Evolutionary conservation across 1,140 invertebrate genomes (phyloP).

Genomic region (Homarus americanus): DNA sequence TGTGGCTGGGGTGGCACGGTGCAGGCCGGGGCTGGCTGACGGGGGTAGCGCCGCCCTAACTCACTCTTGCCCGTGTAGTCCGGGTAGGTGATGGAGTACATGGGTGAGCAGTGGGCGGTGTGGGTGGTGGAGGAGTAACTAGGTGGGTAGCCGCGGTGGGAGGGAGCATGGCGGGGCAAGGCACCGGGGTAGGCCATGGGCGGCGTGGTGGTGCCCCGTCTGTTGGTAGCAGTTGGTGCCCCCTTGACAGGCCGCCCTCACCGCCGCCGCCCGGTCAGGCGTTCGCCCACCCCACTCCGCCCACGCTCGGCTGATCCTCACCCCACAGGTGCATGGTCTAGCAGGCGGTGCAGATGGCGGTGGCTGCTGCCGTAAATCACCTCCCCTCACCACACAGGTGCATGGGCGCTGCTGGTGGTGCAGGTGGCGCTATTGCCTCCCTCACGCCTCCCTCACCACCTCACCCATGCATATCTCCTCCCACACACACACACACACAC

Average conservation of each 20-base stretch:
- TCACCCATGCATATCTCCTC: not conserved
- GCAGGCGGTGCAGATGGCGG: not conserved
- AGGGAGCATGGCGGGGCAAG: not conserved
- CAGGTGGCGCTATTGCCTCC: too few relatives aligned
- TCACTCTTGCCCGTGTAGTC: constrained; percentile 43
- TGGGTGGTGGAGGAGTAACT: constrained; percentile 8
- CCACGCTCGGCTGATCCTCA: constrained; percentile 23
- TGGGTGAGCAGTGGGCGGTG: constrained; percentile 48
- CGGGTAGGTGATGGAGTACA: constrained; percentile 66
- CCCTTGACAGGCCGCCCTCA: constrained; percentile 15
- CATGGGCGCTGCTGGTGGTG: too few relatives aligned
- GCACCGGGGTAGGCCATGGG: not conserved
- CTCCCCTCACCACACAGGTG: not conserved
- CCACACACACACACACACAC: not conserved
- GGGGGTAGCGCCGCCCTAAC: not conserved
- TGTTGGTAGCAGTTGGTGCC: constrained; percentile 21
- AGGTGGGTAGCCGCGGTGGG: not conserved
- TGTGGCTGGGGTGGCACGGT: constrained; percentile 59
- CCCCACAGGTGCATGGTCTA: constrained; percentile 47
- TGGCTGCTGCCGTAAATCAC: not conserved
- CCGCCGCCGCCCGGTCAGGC: constrained; percentile 37
- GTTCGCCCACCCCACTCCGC: constrained; percentile 34
- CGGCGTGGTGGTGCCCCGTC: not conserved
- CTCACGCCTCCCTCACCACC: not conserved
- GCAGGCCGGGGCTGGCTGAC: constrained; percentile 4